phyloP scores from a whole-genome alignment of 2,113 vertebrate genomes.

The Limanda limanda region DNA sequence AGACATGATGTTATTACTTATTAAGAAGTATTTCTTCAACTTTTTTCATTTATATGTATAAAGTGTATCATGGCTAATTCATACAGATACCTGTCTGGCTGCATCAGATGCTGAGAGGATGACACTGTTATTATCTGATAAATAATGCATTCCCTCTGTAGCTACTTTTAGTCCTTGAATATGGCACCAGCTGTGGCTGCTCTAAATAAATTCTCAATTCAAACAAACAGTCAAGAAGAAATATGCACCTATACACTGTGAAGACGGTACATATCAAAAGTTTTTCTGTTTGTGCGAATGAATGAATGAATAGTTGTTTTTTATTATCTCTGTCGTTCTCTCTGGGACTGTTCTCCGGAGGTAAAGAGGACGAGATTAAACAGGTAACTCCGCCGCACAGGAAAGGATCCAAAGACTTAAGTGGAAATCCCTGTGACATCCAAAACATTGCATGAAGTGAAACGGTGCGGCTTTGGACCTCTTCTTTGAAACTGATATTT shows the following conservation, averaged over 20 bases:
- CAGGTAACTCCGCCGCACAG: not conserved
- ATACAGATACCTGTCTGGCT: not conserved
- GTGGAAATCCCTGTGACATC: not conserved
- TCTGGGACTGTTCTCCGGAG: not conserved
- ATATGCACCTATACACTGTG: not conserved
- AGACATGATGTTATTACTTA: too few relatives aligned
- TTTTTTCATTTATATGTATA: not conserved
- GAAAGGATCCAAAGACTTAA: not conserved
- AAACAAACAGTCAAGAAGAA: not conserved
- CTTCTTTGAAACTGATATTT: not conserved
- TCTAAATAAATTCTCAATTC: not conserved
- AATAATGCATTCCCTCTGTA: not conserved
- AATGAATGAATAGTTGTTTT: constrained; percentile 2
- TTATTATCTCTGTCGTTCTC: not conserved
- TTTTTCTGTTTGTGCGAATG: constrained; percentile 1
- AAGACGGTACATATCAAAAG: not conserved
- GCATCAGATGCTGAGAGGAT: constrained; percentile 6
- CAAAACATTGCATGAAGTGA: not conserved
- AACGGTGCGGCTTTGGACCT: not conserved
- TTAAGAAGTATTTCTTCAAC: too few relatives aligned
- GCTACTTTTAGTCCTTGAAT: not conserved
- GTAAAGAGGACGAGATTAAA: constrained; percentile 26
- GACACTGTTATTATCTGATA: not conserved
- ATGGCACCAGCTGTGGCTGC: not conserved
- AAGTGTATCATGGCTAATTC: not conserved